These are phyloP conservation scores for Lepus townsendii DNA, from an alignment of 2,797 vertebrate genomes.

Conservation along the genomic window DNA sequence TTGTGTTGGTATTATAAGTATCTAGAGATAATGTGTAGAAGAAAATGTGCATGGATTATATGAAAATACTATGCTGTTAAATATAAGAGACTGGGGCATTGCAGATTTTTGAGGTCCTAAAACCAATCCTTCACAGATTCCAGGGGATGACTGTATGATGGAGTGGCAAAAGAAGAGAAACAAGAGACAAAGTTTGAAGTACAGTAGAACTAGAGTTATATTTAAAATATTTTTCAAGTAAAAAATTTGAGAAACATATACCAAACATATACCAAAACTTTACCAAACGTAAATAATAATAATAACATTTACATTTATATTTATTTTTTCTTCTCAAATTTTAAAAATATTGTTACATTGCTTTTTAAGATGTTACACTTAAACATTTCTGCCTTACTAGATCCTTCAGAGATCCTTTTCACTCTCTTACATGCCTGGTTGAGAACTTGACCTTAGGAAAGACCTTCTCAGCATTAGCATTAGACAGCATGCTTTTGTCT, in stretches of 20 bases:
- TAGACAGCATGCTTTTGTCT: not conserved
- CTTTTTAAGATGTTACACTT: not conserved
- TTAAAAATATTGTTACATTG: not conserved
- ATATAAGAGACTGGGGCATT: too few relatives aligned
- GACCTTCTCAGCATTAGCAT: not conserved
- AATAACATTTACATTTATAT: not conserved
- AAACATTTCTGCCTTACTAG: not conserved
- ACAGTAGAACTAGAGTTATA: not conserved
- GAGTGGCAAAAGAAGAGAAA: not conserved
- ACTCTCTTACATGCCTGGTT: not conserved
- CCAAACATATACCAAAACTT: not conserved
- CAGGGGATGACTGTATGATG: not conserved
- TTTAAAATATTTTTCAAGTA: not conserved
- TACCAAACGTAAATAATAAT: too few relatives aligned
- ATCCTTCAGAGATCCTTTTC: not conserved
- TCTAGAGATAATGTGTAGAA: too few relatives aligned
- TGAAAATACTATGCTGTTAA: too few relatives aligned
- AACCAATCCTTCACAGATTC: too few relatives aligned
- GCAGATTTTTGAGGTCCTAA: too few relatives aligned
- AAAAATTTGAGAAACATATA: not conserved
- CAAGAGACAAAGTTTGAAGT: not conserved
- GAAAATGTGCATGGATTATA: too few relatives aligned
- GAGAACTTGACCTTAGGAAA: slow-evolving; percentile 18
- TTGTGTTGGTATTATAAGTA: too few relatives aligned
- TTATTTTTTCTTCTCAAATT: slow-evolving; percentile 57